Percentiles rank a stretch among this genome's conserved stretches.
phyloP scores from a whole-genome alignment of 2,113 vertebrate genomes.

The Cyanoramphus novaezelandiae region DNA sequence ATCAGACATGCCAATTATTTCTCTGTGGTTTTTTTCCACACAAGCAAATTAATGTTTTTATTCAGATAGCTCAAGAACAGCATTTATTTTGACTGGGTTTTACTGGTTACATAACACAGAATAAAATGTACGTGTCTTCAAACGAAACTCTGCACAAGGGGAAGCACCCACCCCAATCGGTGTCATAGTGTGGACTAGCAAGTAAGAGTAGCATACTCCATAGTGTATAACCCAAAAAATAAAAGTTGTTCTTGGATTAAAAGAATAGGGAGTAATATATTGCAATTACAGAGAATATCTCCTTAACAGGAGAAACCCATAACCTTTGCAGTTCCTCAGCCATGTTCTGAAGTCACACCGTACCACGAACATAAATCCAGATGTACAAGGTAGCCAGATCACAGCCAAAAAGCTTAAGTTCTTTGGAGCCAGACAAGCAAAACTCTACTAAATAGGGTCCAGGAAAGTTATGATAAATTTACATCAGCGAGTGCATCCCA shows the following conservation, averaged over 20 bases:
- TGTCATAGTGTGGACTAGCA: background rate
- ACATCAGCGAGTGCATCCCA: background rate
- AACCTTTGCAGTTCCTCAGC: background rate
- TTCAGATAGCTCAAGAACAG: background rate
- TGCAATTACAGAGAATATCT: background rate
- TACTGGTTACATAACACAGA: background rate
- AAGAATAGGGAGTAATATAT: background rate
- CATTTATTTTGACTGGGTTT: background rate
- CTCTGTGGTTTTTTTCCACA: background rate
- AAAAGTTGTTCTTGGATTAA: background rate
- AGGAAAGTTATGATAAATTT: background rate
- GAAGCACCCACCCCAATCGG: background rate
- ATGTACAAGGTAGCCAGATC: background rate
- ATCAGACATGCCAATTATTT: background rate
- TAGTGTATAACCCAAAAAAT: background rate
- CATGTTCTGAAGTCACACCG: background rate
- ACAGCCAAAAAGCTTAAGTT: background rate
- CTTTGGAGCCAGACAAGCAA: background rate
- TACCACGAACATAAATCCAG: background rate
- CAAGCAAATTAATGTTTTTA: background rate
- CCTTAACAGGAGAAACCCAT: background rate
- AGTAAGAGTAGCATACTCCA: background rate
- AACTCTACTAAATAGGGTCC: background rate
- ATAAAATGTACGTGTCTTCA: background rate
- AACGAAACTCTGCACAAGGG: background rate